Conservation (phyloP, 2,797 vertebrate genomes). For the Ptychobarbus kaznakovi region DNA sequence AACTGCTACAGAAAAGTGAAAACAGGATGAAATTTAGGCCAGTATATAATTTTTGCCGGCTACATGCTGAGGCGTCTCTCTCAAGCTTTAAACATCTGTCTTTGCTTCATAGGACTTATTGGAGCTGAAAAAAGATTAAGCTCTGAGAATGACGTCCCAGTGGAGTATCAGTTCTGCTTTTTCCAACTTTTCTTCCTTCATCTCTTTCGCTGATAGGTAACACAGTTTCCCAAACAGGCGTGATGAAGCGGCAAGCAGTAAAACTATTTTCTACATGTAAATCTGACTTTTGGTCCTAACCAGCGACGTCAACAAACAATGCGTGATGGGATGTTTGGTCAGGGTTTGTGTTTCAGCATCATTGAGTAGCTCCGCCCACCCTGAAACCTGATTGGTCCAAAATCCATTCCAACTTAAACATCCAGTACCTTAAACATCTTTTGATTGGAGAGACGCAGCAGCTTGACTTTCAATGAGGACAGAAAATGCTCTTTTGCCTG, state of each 20-base stretch:
- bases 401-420: not conserved
- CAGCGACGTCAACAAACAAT: not conserved
- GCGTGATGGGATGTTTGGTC: not conserved
- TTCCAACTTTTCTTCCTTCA: not conserved
- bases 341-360: not conserved
- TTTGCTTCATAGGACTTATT: conserved; percentile 41
- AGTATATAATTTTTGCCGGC: conserved; percentile 26
- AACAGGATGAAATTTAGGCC: conserved; percentile 27
- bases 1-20: conserved; percentile 13
- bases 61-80: conserved; percentile 29
- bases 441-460: not conserved
- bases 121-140: conserved; percentile 32
- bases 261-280: not conserved
- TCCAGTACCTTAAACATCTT: not conserved
- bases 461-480: not conserved
- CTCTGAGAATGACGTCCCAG: conserved; percentile 29
- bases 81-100: conserved; percentile 40
- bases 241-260: not conserved
- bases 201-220: conserved; percentile 6
- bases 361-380: not conserved
- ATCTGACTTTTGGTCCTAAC: not conserved
- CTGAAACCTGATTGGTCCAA: too few relatives aligned
- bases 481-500: not conserved
- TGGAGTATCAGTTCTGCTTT: conserved; percentile 28
- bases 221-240: not conserved